Percentiles rank a stretch among this genome's conserved stretches.
phyloP scores from a whole-genome alignment of 1,140 invertebrate genomes.

The Drosophila nigrodunni region DNA sequence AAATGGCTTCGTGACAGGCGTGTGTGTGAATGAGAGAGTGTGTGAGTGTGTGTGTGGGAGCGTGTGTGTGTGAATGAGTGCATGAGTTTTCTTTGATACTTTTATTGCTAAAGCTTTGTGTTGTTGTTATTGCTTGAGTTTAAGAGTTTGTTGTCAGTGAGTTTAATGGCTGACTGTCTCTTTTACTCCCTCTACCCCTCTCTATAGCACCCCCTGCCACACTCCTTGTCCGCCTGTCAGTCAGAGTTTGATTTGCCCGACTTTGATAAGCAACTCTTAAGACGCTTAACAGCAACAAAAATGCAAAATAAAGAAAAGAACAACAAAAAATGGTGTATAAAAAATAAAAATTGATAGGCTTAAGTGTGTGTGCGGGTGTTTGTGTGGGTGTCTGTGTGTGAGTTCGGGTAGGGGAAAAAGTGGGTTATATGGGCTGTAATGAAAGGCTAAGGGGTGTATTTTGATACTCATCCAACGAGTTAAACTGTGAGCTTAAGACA shows the following conservation, averaged over 20 bases:
- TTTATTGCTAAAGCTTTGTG: conserved; percentile 45
- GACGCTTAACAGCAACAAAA: conserved; percentile 9
- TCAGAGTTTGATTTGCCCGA: conserved; percentile 35
- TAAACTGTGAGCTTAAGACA: conserved; percentile 29
- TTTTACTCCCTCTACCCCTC: background rate
- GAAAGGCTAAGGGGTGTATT: conserved; percentile 25
- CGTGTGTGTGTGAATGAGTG: conserved; percentile 33
- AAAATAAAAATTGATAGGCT: conserved; percentile 43
- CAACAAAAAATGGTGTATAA: conserved; percentile 9
- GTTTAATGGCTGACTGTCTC: conserved; percentile 54
- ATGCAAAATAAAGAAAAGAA: background rate
- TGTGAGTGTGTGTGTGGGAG: conserved; percentile 28
- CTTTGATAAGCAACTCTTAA: conserved; percentile 39
- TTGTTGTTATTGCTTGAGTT: conserved; percentile 41
- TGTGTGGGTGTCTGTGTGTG: background rate
- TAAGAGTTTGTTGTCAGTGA: conserved; percentile 43
- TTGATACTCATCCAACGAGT: conserved; percentile 32
- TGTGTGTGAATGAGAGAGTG: conserved; percentile 33
- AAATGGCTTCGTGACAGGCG: conserved; percentile 47
- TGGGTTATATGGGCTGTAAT: background rate
- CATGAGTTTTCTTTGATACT: conserved; percentile 33
- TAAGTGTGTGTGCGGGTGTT: conserved; percentile 1
- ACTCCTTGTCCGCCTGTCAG: conserved; percentile 9
- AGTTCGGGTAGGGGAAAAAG: too few relatives aligned
- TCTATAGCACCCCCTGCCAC: background rate